Conservation (phyloP, 2,113 vertebrate genomes). For the Cochlearius cochlearius region DNA sequence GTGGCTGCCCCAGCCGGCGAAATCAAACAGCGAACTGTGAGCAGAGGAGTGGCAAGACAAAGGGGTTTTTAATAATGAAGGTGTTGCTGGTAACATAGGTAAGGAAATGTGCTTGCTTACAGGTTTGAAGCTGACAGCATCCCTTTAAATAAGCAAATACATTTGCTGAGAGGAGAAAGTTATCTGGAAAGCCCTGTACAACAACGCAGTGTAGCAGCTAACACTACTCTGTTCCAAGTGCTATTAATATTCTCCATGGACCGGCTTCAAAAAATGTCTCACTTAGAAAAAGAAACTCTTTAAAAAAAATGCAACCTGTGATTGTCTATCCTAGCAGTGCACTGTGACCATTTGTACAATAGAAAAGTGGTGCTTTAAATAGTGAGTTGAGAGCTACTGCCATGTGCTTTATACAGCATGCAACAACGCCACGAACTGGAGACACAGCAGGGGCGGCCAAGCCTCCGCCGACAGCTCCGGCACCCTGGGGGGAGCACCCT, state of each 20-base stretch:
- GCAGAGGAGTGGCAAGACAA: slow-evolving; percentile 30
- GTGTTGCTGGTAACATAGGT: slow-evolving; percentile 66
- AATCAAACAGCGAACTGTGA: not conserved
- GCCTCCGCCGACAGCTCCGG: not conserved
- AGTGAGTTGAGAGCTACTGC: slow-evolving; percentile 52
- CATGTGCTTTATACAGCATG: slow-evolving; percentile 68
- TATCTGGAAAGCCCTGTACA: slow-evolving; percentile 45
- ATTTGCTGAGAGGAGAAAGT: slow-evolving; percentile 31
- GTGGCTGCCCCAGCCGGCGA: not conserved
- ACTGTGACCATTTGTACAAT: slow-evolving; percentile 81
- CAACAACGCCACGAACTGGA: slow-evolving; percentile 1
- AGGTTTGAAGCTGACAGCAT: slow-evolving; percentile 55
- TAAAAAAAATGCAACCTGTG: slow-evolving; percentile 69
- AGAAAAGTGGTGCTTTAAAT: slow-evolving; percentile 66
- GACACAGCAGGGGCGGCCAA: not conserved
- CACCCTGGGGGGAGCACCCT: not conserved
- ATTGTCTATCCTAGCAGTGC: slow-evolving; percentile 79
- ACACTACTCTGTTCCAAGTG: slow-evolving; percentile 63
- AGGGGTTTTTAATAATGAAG: slow-evolving; percentile 61
- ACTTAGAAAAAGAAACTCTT: slow-evolving; percentile 66
- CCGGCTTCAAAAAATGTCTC: slow-evolving; percentile 62
- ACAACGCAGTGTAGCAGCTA: not conserved
- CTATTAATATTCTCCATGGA: slow-evolving; percentile 61
- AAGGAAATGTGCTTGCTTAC: slow-evolving; percentile 66
- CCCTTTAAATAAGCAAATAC: slow-evolving; percentile 62